Evolutionary conservation across 2,888 invertebrate species (phyloP), one percentile per base, ranked within the genome.

Genomic region (Lasioglossum marginatum): DNA sequence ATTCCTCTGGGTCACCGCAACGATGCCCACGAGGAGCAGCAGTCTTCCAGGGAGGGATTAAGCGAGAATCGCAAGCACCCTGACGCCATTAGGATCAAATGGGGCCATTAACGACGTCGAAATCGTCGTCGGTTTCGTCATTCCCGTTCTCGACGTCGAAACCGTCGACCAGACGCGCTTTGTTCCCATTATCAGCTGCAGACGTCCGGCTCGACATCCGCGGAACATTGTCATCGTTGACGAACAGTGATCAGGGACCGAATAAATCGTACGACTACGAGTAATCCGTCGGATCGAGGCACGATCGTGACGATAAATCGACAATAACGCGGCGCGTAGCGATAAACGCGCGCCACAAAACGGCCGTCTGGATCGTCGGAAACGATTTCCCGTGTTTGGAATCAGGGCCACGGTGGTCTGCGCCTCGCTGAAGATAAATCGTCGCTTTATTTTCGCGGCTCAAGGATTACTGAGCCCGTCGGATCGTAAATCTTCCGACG

Each of bases 381-480:
- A 86, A 86, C 72, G 86, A 78, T 86, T 77, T 79, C 68, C 77
- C 45, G 66, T 75, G 79, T 70, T 72, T 63, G 66, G 74, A 34
- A 48, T 73, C 66, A 45, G 14, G 27, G 34, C 27, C 71, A 48
- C 10, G 31, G 5, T 4, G n/a, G 37, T 40, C 37, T 3, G 37
- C 34, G n/a, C 43, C 37, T 48, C n/a, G 12, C 16, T 16, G n/a
- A 34, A 80, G 74, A 83, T 87, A 86, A 83, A 86, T 87, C 87
- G 37, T 31, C 43, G 74, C 78, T 87, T 81, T 83, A 79, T 87
- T 87, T 68, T 81, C 40, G 60, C 34, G 76, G 57, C 77, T 76
- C 83, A 57, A 79, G 83, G 75, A 83, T 87, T 87, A 81, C 77
- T 68, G 48, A 6, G 4, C 40, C 48, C 68, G 68, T 48, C 52